These are phyloP conservation scores for Lepidochitona cinerea DNA, from an alignment of 2,888 invertebrate genomes.

Conservation along the genomic window DNA sequence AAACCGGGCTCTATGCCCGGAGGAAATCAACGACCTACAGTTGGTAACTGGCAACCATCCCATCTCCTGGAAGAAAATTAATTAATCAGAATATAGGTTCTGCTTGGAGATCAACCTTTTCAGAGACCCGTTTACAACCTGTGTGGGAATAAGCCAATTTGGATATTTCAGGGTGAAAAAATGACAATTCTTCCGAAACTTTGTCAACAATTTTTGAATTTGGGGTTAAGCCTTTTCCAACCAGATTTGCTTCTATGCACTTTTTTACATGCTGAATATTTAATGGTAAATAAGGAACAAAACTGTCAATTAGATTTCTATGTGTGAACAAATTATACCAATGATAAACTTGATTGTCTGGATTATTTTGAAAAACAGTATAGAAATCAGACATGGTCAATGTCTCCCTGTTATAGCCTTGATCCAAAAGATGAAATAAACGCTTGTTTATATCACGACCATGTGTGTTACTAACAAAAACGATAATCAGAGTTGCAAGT, in stretches of 20 bases:
- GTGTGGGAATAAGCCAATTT: slow-evolving; percentile 48
- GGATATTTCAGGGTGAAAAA: slow-evolving; percentile 41
- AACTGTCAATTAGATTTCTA: slow-evolving; percentile 40
- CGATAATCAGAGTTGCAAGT: slow-evolving; percentile 18
- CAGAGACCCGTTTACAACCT: slow-evolving; percentile 60
- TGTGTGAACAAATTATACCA: slow-evolving; percentile 48
- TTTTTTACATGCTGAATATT: slow-evolving; percentile 53
- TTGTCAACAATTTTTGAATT: not conserved
- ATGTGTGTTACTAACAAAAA: slow-evolving; percentile 29
- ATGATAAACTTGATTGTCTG: not conserved
- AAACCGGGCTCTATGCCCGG: too few relatives aligned
- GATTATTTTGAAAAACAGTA: not conserved
- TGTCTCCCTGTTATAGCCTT: slow-evolving; percentile 14
- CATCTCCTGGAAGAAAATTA: too few relatives aligned
- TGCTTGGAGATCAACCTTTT: slow-evolving; percentile 48
- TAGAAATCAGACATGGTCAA: slow-evolving; percentile 8
- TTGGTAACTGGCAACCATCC: too few relatives aligned
- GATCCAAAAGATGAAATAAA: slow-evolving; percentile 1
- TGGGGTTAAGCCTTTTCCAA: slow-evolving; percentile 26
- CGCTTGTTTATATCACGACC: slow-evolving; percentile 19
- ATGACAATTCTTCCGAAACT: slow-evolving; percentile 49
- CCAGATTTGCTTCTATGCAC: slow-evolving; percentile 52
- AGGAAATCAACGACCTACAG: too few relatives aligned
- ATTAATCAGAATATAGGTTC: not conserved
- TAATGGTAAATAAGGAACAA: slow-evolving; percentile 62